phyloP scores from a whole-genome alignment of 2,113 vertebrate species.

The Neopipo cinnamomea region DNA sequence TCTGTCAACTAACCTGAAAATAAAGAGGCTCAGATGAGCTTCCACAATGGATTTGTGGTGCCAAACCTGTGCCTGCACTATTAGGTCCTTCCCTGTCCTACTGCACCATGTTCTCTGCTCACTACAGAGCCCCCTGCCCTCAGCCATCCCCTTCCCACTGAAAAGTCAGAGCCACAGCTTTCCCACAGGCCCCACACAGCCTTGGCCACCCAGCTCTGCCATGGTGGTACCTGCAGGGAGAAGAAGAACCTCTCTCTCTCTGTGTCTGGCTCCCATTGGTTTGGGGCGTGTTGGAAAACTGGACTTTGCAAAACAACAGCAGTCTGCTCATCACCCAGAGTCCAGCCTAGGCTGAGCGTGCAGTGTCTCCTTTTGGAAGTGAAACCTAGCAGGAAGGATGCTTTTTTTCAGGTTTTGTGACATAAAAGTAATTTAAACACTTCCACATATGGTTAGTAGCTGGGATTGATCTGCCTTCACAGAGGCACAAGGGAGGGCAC shows the following conservation, averaged over 20 bases:
- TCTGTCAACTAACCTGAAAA: background rate
- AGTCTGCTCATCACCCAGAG: background rate
- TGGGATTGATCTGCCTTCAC: background rate
- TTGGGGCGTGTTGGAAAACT: background rate
- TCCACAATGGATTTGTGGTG: background rate
- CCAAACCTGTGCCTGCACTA: background rate
- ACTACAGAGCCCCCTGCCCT: background rate
- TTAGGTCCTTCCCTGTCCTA: background rate
- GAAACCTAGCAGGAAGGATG: background rate
- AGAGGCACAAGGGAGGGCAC: background rate
- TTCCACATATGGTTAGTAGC: background rate
- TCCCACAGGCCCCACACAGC: background rate
- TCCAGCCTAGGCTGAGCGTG: background rate
- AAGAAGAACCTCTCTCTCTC: background rate
- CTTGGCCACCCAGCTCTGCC: background rate
- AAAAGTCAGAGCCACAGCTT: background rate
- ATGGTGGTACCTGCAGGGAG: background rate
- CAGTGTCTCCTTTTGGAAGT: background rate
- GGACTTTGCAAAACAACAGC: background rate
- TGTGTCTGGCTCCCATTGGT: background rate
- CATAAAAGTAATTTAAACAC: background rate
- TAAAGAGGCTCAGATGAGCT: background rate
- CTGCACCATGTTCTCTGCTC: background rate
- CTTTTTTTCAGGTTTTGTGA: accelerated
- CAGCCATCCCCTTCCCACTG: background rate